These are phyloP conservation scores for Sminthurinus aureus DNA, from an alignment of 2,888 invertebrate genomes.

Conservation along the genomic window DNA sequence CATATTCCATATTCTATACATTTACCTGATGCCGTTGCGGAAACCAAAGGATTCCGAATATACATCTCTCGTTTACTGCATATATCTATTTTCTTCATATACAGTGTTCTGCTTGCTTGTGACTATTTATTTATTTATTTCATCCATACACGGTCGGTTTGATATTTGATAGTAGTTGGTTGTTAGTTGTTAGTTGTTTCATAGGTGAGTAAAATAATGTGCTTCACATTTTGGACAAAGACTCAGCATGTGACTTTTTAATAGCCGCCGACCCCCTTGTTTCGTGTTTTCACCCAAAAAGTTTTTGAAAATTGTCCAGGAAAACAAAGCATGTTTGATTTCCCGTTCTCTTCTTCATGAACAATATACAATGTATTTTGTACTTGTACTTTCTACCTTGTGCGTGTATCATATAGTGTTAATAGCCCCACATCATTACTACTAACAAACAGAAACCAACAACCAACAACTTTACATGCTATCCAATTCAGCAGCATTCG, in stretches of 20 bases:
- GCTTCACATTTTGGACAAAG: slow-evolving; percentile 31
- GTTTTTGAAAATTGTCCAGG: not conserved
- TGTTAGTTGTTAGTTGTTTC: not conserved
- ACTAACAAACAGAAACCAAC: too few species aligned
- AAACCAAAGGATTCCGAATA: not conserved
- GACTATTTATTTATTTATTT: not conserved
- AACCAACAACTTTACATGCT: too few species aligned
- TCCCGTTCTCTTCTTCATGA: not conserved
- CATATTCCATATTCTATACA: not conserved
- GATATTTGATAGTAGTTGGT: not conserved
- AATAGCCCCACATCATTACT: too few species aligned
- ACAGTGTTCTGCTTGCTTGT: not conserved
- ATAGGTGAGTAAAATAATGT: slow-evolving; percentile 32
- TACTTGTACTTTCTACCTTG: too few species aligned
- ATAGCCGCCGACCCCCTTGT: slow-evolving; percentile 18
- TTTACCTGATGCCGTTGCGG: slow-evolving; percentile 31
- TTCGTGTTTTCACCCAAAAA: slow-evolving; percentile 19
- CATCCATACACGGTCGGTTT: too few species aligned
- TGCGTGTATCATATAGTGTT: too few species aligned
- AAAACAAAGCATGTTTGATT: not conserved
- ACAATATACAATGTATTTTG: too few species aligned
- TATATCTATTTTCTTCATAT: not conserved
- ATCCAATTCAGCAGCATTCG: too few species aligned
- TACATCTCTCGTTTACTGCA: too few species aligned
- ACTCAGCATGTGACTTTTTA: slow-evolving; percentile 39